These are phyloP conservation scores for Bombycilla garrulus DNA, from an alignment of 2,113 vertebrate species.

Conservation along the genomic window DNA sequence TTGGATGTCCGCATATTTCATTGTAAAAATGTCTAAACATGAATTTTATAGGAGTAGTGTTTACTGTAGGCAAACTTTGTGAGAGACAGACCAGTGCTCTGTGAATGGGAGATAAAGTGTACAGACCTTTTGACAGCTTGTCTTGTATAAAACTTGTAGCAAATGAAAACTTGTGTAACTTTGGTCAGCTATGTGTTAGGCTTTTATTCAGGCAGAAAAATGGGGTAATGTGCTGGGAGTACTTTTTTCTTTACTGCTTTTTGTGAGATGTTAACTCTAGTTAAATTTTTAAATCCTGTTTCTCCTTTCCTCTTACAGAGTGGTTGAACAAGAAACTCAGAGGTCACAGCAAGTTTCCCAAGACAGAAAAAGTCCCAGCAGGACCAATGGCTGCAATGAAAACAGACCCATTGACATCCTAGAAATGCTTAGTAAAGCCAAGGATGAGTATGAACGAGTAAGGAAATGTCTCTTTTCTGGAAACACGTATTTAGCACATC, in stretches of 20 bases:
- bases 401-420: constrained; percentile 88
- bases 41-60: neutral
- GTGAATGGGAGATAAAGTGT: neutral
- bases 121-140: neutral
- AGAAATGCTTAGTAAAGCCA: constrained; percentile 96
- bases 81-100: neutral
- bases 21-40: neutral
- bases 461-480: neutral
- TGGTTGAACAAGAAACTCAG: constrained; percentile 88
- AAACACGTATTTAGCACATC: neutral
- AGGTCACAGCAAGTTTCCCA: constrained; percentile 79
- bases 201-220: neutral
- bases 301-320: constrained; percentile 70
- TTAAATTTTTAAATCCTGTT: neutral
- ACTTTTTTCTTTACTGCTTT: neutral
- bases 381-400: constrained; percentile 82
- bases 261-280: neutral
- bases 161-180: neutral
- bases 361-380: constrained; percentile 76
- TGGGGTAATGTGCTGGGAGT: neutral
- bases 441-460: constrained; percentile 94
- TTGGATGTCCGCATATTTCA: neutral
- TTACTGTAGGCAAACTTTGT: neutral
- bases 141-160: neutral
- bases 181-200: neutral